Evolutionary conservation across 2,888 invertebrate genomes (phyloP).

Genomic region (Drosophila tanythrix): DNA sequence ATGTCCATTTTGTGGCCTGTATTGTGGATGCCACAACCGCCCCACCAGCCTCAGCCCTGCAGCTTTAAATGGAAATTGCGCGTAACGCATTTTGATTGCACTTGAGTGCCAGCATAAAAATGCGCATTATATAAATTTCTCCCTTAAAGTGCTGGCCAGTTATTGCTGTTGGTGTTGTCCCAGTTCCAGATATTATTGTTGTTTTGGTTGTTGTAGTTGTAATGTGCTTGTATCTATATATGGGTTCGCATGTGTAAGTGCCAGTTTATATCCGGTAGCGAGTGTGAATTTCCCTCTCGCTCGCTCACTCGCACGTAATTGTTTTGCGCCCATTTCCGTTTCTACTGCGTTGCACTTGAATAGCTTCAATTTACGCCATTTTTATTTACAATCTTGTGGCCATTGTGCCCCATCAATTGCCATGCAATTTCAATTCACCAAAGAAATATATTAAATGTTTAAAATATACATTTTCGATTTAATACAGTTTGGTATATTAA

Average conservation of each 20-base stretch:
- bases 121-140: constrained; percentile 70
- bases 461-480: background rate
- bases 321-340: constrained; percentile 78
- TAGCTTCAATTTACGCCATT: constrained; percentile 69
- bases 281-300: constrained; percentile 21
- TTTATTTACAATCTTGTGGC: constrained; percentile 60
- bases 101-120: constrained; percentile 75
- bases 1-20: constrained; percentile 69
- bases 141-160: constrained; percentile 62
- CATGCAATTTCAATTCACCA: constrained; percentile 20
- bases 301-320: constrained; percentile 58
- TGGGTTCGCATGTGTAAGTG: constrained; percentile 20
- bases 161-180: constrained; percentile 2
- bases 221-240: constrained; percentile 33
- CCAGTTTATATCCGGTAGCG: constrained; percentile 8
- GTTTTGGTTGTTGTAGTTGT: constrained; percentile 23
- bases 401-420: constrained; percentile 22
- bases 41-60: background rate
- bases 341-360: constrained; percentile 74
- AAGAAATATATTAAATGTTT: background rate
- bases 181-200: background rate
- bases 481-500: background rate
- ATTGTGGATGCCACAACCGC: constrained; percentile 37
- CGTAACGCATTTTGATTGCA: constrained; percentile 77
- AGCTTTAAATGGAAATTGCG: constrained; percentile 67